Percentiles rank a stretch among this genome's conserved stretches.
Conservation (phyloP, 2,888 invertebrate species). For the Antitype chi region DNA sequence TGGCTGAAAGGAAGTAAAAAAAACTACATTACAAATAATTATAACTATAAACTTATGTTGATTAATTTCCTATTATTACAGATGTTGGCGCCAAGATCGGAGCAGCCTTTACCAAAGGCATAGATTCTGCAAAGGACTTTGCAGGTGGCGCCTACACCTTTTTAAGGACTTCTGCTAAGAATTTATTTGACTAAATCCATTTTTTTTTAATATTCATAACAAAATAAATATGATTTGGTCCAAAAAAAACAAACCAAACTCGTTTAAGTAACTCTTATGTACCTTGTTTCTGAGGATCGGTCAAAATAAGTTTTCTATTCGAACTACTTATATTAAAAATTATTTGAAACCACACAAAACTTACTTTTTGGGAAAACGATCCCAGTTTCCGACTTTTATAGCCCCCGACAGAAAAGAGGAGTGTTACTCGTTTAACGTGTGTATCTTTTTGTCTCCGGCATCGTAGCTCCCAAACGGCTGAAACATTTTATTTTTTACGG, state of each 20-base stretch:
- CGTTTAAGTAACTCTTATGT: not conserved
- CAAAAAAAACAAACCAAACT: not conserved
- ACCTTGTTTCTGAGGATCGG: not conserved
- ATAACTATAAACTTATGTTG: not conserved
- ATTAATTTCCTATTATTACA: constrained; percentile 18
- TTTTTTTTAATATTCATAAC: not conserved
- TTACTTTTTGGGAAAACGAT: not conserved
- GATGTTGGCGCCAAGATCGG: constrained; percentile 14
- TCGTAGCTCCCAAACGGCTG: too few species aligned
- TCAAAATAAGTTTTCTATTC: not conserved
- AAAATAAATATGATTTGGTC: not conserved
- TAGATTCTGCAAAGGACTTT: constrained; percentile 14
- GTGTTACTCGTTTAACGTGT: too few species aligned
- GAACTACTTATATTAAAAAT: not conserved
- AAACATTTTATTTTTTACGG: too few species aligned
- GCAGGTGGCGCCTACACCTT: constrained; percentile 40
- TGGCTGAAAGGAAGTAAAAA: too few species aligned
- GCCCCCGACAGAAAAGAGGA: too few species aligned
- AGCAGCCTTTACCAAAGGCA: constrained; percentile 7
- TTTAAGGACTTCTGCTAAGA: constrained; percentile 22
- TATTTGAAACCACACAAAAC: not conserved
- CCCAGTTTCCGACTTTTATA: not conserved
- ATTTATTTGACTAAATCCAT: constrained; percentile 11
- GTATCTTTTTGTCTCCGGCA: too few species aligned
- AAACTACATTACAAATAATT: not conserved